Evolutionary conservation across 1,140 invertebrate genomes (phyloP), one percentile per base, ranked within the genome.

Genomic region (Listronotus oregonensis): DNA sequence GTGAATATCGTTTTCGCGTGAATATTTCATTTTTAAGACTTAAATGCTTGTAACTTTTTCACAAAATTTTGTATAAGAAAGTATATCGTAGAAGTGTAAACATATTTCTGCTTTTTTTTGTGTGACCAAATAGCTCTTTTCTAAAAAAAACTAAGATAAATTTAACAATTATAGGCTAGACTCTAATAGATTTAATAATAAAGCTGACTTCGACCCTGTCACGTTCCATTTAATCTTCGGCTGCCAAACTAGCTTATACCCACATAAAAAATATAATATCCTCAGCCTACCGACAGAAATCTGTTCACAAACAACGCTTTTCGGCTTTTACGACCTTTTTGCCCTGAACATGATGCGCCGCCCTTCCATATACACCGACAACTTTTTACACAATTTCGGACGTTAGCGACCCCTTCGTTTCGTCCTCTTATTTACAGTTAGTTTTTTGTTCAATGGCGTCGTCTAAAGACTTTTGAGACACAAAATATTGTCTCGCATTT

Each of bases 341-440:
- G n/a, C 21, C 21, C 21, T n/a, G 37, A 11, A 14, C 12, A 15
- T n/a, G 12, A 31, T 46, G 40, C 40, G 17, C n/a, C 55, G 21
- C 46, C 57, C 57, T 31, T 60, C 46, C 47, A 21, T 50, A 31
- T 21, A 50, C 15, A 10, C 12, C 57, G 44, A 49, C 57, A 60
- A 60, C 57, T 60, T 60, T 60, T 60, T 60, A 60, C 57, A 37
- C 46, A 60, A 60, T 60, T 60, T 60, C 32, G 57, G 57, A 49
- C 57, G 43, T 31, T 60, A 37, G 42, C 46, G 31, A 47, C 46
- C 57, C 57, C 57, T 60, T 31, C 46, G 44, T 32, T 60, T 60
- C 57, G 14, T 27, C 32, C 21, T 60, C 17, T 18, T 60, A 43
- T 57, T 60, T 49, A 21, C 40, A 39, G 52, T 55, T 55, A 31